Base-by-base conservation (phyloP, 2,888 invertebrate species). In the Melanostoma mellinum region DNA sequence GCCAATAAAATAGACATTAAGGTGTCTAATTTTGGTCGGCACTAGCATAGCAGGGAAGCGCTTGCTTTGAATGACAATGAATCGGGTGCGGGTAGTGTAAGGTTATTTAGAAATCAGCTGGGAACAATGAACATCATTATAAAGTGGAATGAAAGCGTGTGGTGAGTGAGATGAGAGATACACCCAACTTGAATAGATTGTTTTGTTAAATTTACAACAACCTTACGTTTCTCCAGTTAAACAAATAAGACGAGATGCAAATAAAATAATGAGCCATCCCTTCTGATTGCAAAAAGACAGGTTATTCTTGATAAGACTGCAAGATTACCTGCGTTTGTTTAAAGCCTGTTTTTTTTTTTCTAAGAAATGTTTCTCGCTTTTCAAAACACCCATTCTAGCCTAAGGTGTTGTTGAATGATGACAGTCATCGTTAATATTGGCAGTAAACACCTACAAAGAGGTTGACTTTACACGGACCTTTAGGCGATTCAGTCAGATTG, bases 1-100 rank as follows among this genome's bases (percentile, higher is more conserved):
- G 75, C 63, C 65, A 75, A 74, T 80, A 63, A 52, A 69, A 63
- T 46, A 40, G 10, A 44, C 32, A 40, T 46, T 56, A 6, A 30
- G 38, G 38, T 50, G 32, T 63, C 44, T 38, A 38, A 68, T 42
- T 56, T 63, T 71, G 53, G 6, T 10, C 10, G 4, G 35, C 40
- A 32, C 8, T 40, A 8, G 3, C 36, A 30, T 32, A 4, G 36
- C 38, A 48, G 48, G 40, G 35, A 56, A 60, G 50, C 20, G 33
- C 40, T 61, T 42, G 20, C 30, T 52, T 58, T 42, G 40, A 46
- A 42, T 20, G 33, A 30, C 9, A 38, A 42, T 33, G 35, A 38
- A 38, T 35, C 8, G 38, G 8, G 53, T 61, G 42, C 38, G 50
- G 32, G n/a, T 32, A 50, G 38, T 50, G 35, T 40, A 10, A 67